Conservation (phyloP, 2,113 vertebrate species). For the Gnathochromis pfefferi region DNA sequence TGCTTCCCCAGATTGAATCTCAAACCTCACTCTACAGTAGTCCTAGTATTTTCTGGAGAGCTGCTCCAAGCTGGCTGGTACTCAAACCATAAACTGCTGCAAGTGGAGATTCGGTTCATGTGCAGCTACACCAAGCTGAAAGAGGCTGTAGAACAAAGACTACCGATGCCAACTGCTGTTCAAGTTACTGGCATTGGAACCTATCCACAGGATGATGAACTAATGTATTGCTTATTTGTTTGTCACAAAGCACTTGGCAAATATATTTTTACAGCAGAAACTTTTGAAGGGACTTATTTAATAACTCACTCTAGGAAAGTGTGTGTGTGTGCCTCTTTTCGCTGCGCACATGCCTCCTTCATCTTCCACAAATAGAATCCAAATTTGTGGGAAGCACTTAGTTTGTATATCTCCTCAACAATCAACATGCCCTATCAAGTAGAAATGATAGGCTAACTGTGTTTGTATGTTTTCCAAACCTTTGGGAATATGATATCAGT, state of each 20-base stretch:
- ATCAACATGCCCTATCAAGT: neutral
- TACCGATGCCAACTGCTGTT: neutral
- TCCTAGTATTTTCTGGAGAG: neutral
- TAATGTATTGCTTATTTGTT: neutral
- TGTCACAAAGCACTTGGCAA: neutral
- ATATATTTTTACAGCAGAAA: neutral
- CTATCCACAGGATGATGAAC: neutral
- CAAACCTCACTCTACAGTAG: neutral
- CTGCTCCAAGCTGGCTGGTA: neutral
- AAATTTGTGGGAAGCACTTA: neutral
- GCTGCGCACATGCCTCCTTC: neutral
- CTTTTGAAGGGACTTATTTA: neutral
- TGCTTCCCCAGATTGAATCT: neutral
- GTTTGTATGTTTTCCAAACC: neutral
- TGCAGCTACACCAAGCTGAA: neutral
- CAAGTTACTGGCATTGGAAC: neutral
- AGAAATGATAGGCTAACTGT: neutral
- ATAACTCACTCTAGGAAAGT: neutral
- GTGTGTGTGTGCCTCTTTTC: neutral
- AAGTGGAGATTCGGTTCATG: neutral
- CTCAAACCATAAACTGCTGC: neutral
- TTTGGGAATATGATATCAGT: neutral
- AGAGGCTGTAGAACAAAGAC: neutral
- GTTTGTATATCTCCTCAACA: neutral
- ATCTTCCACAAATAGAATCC: neutral